A percentile compares a stretch with the other conserved stretches of the same genome.
Evolutionary conservation across 2,888 invertebrate species (phyloP).

Genomic region (Agrochola lychnidis): DNA sequence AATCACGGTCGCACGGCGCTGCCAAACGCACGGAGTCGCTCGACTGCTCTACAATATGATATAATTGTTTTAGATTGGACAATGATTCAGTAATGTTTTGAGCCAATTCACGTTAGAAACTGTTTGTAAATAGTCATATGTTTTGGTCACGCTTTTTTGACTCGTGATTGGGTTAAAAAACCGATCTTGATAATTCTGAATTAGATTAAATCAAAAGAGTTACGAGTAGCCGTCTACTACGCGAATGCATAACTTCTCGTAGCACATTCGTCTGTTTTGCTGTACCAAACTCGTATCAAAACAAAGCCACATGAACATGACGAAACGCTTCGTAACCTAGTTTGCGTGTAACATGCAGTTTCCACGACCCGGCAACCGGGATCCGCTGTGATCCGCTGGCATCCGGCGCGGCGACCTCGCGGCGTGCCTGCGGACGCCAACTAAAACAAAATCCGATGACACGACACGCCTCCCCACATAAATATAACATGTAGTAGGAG

Average conservation of each 20-base stretch:
- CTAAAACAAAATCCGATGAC: slow-evolving; percentile 72
- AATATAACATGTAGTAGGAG: slow-evolving; percentile 39
- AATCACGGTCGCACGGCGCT: slow-evolving; percentile 56
- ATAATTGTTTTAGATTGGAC: slow-evolving; percentile 62
- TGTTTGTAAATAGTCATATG: slow-evolving; percentile 44
- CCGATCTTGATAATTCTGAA: slow-evolving; percentile 6
- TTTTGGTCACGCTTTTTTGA: slow-evolving; percentile 22
- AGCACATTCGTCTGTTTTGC: not conserved
- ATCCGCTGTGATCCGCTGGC: slow-evolving; percentile 64
- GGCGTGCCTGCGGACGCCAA: slow-evolving; percentile 69
- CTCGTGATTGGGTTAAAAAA: slow-evolving; percentile 1
- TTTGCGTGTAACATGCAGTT: slow-evolving; percentile 52
- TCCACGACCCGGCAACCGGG: slow-evolving; percentile 57
- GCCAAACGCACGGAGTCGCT: slow-evolving; percentile 54
- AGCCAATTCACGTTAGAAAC: slow-evolving; percentile 35
- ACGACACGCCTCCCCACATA: slow-evolving; percentile 68
- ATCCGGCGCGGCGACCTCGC: slow-evolving; percentile 70
- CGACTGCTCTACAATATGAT: slow-evolving; percentile 43
- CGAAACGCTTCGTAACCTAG: slow-evolving; percentile 55
- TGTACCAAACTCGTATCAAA: slow-evolving; percentile 3
- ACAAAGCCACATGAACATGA: slow-evolving; percentile 34
- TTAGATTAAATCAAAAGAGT: not conserved
- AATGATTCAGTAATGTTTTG: slow-evolving; percentile 56
- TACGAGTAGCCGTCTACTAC: not conserved
- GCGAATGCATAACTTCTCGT: not conserved